Base-by-base conservation (phyloP, 2,888 invertebrate genomes). In the Xiphydria camelus region DNA sequence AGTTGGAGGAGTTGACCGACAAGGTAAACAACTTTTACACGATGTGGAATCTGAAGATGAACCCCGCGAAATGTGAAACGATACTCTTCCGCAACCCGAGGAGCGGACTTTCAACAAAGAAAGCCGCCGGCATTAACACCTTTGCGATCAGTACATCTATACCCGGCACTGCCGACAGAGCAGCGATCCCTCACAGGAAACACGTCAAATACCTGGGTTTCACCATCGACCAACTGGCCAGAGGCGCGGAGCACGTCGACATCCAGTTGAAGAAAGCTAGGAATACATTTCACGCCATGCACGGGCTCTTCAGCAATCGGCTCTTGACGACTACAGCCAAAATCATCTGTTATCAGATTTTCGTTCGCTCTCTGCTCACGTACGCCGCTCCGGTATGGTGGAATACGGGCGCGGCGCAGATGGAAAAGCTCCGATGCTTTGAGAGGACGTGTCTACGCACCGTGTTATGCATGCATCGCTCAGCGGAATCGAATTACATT, bases 41-140 rank as follows among this genome's bases (percentile, higher is more conserved):
- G 4, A 25, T 35, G 1, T 51, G 32, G 49, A 53, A 42, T 33
- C 10, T 48, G 4, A 50, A 41, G 47, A 41, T 37, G 4, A 12
- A 34, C 4, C 23, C 34, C 4, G 7, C 2, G 1, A 47, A 47
- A 36, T 48, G 44, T 15, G 36, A 48, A 35, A 31, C 26, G 4
- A 44, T 47, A 4, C 35, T 47, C 2, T 44, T 39, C n/a, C 23
- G n/a, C 2, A 43, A 21, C n/a, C 46, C 41, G 4, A 32, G 32
- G 38, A 6, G 10, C 9, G 5, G 4, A 22, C 21, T 46, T 6
- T 29, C 46, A 15, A 18, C 18, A 6, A 18, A 6, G 7, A 46
- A 29, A 2, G 36, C 19, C 4, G 35, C 34, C 1, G 12, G 10
- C 2, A 41, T 41, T 1, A 46, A 41, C n/a, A n/a, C n/a, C n/a